Base-by-base conservation (phyloP, 1,140 invertebrate species). In the Callitettix versicolor region DNA sequence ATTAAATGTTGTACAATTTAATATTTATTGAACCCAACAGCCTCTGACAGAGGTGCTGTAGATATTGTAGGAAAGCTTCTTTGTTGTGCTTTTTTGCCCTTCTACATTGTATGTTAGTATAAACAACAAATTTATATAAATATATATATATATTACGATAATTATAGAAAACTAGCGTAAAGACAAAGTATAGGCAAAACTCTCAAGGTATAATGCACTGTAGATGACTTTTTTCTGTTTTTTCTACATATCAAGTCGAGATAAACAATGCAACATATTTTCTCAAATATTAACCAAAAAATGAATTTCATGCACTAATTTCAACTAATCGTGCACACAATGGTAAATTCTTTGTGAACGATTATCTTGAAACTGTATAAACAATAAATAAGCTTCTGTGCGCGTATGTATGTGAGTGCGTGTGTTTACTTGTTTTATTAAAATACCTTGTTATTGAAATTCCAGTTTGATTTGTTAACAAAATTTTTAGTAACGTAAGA, bases 81-180 rank as follows among this genome's bases (percentile, higher is more conserved):
- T 49, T 49, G 46, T 49, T 30, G 46, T 49, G 46, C 46, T 49
- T 49, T n/a, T 22, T 49, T 30, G 46, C 46, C 46, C 30, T 26
- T 49, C 24, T 26, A 49, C 26, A 30, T 30, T 49, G 21, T 49
- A 49, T 49, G 46, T 49, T 46, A 30, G 26, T 30, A 30, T 30
- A 30, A 30, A 49, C 21, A 49, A 49, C 21, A 24, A 49, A 49
- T 26, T 49, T 49, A 18, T 49, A 49, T 49, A 49, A 26, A 30
- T 4, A 30, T 30, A 30, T 30, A 30, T 30, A 30, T 49, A 49
- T 49, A 49, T 30, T 26, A 49, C 46, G 18, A 49, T 49, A 49
- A n/a, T 49, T 18, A 20, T 49, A 49, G 46, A 26, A 26, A 49
- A 9, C 46, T 49, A 49, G 46, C 30, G 21, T 49, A 49, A 49